These are phyloP conservation scores for Tetraodon nigroviridis DNA, from an alignment of 2,113 vertebrate species.

Conservation along the genomic window DNA sequence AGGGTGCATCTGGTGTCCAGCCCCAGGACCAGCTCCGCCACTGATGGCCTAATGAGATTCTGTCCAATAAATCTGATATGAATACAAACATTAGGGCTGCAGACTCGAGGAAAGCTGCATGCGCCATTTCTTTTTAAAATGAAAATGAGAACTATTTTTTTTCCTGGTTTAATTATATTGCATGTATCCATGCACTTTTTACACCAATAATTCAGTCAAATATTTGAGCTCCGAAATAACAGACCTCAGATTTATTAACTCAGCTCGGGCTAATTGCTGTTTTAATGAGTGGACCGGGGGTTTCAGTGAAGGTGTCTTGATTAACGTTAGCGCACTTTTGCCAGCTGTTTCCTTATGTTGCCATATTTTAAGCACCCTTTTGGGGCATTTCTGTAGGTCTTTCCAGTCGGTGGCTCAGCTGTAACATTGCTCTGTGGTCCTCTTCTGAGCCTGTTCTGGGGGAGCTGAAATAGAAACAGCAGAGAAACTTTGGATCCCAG, in stretches of 20 bases:
- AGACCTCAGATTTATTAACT: neutral
- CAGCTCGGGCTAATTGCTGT: neutral
- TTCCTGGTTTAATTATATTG: neutral
- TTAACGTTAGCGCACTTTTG: no score
- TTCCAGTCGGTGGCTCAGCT: neutral
- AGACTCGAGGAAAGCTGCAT: neutral
- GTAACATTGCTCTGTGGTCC: neutral
- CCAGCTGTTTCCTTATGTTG: no score
- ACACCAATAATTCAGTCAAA: constrained; percentile 8
- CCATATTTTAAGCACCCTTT: neutral
- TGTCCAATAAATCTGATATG: constrained; percentile 1
- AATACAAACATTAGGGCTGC: neutral
- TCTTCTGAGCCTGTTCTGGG: neutral
- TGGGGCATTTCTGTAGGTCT: neutral
- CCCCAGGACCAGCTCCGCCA: neutral
- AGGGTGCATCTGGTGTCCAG: neutral
- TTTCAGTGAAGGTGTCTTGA: neutral
- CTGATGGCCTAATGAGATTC: neutral
- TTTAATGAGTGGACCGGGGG: neutral
- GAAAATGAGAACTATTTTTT: constrained; percentile 1
- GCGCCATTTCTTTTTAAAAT: constrained; percentile 6
- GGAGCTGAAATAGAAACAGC: no score
- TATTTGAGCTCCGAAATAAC: neutral
- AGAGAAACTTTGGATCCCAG: no score
- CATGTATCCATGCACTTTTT: neutral